These are phyloP conservation scores for Orthochromis malagaraziensis DNA, from an alignment of 2,113 vertebrate species.

Conservation along the genomic window DNA sequence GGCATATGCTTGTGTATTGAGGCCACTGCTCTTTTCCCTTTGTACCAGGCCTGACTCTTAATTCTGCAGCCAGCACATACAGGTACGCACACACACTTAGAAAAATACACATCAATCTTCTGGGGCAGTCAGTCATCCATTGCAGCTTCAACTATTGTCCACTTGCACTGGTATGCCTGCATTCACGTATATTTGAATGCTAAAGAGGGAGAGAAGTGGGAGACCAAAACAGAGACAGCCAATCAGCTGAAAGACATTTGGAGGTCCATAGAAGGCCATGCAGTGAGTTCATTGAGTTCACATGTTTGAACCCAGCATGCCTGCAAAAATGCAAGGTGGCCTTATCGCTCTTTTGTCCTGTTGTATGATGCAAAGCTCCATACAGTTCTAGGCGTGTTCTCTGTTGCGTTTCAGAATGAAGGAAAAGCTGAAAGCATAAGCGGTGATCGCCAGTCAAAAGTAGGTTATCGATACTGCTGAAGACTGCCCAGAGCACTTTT, in stretches of 20 bases:
- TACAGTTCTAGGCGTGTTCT: conserved; percentile 36
- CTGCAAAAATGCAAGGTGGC: conserved; percentile 27
- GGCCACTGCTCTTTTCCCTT: neutral
- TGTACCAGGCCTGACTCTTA: conserved; percentile 1
- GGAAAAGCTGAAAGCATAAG: neutral
- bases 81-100: neutral
- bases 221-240: conserved; percentile 11
- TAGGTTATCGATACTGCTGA: neutral
- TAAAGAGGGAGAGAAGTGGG: conserved; percentile 7
- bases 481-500: neutral
- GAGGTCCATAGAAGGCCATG: conserved; percentile 45
- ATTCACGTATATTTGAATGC: conserved; percentile 53
- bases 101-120: conserved; percentile 23
- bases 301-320: conserved; percentile 25
- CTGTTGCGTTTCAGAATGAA: neutral
- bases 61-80: conserved; percentile 15
- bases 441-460: neutral
- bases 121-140: conserved; percentile 47
- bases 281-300: conserved; percentile 46
- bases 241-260: conserved; percentile 31
- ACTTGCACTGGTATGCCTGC: conserved; percentile 42
- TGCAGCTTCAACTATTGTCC: conserved; percentile 56
- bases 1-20: neutral
- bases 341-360: conserved; percentile 11
- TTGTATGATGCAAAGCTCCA: conserved; percentile 28